A percentile compares a stretch with the other conserved stretches of the same genome.
These are phyloP conservation scores for Rapana venosa DNA, from an alignment of 2,888 invertebrate species.

Conservation along the genomic window DNA sequence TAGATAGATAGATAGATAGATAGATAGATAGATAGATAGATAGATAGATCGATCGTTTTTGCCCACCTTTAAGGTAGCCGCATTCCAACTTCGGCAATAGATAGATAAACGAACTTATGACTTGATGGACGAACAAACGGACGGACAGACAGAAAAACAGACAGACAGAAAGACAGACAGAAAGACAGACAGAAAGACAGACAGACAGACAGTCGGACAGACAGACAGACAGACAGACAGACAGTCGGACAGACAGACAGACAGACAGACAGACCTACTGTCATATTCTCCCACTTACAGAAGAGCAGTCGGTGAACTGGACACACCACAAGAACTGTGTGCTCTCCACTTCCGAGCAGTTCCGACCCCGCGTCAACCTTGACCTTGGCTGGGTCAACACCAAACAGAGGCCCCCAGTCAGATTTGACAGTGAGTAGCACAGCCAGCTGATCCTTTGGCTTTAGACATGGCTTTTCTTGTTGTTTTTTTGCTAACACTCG, in stretches of 20 bases:
- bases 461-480: not conserved
- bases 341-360: conserved; percentile 55
- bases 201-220: too few relatives aligned
- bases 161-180: not conserved
- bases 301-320: conserved; percentile 43
- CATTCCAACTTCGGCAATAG: too few relatives aligned
- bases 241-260: too few relatives aligned
- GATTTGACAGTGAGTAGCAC: conserved; percentile 53
- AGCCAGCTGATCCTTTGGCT: not conserved
- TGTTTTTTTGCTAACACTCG: too few relatives aligned
- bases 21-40: not conserved
- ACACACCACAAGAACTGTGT: conserved; percentile 56
- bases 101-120: too few relatives aligned
- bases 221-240: too few relatives aligned
- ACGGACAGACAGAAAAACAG: not conserved
- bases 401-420: conserved; percentile 54
- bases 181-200: not conserved
- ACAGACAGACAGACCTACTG: too few relatives aligned
- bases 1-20: too few relatives aligned
- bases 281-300: not conserved
- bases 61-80: too few relatives aligned
- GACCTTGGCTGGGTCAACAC: conserved; percentile 61
- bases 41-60: too few relatives aligned
- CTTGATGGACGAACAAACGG: too few relatives aligned
- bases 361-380: conserved; percentile 54